Base-by-base conservation (phyloP, 2,797 vertebrate species). In the Sebastes hopkinsi region DNA sequence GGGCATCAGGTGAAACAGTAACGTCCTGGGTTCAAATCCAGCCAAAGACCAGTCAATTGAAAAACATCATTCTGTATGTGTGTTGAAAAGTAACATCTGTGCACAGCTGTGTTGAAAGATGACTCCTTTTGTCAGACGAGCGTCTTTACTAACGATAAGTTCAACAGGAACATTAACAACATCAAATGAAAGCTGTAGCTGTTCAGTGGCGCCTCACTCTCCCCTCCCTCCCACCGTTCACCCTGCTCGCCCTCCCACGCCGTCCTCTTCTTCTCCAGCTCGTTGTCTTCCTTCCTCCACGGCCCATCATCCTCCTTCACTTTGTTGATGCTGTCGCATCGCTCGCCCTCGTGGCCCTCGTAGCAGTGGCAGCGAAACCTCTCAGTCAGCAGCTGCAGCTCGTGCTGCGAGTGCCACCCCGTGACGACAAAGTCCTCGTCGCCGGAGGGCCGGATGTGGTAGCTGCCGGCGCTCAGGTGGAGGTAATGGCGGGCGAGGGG, bases 281-380 rank as follows among this genome's bases (percentile, higher is more conserved):
- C 81, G 1, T 87, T 54, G 13, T 77, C 64, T 4, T 66, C 74
- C 12, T 75, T 65, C 18, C 68, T 42, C 80, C 84, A 30, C 4
- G 80, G 75, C 29, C 25, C 72, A 9, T 91, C 91, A 6, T 94
- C 93, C 89, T 94, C 92, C 60, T 27, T 89, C 62, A 93, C 90
- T n/a, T 84, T 68, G 81, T 95, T 94, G 64, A 92, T 82, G 83
- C 89, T 93, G 87, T 95, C 91, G 23, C 96, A 96, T 36, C 11
- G 75, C 27, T 95, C 70, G 29, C 96, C 96, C 67, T 88, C 72
- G n/a, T 96, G 95, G 16, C 94, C 94, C 81, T 96, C 92, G 25
- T 97, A 98, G 85, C 96, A 97, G 77, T 96, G 96, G 75, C 96
- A 98, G 68, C 75, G 89, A 71, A 97, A 97, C 79, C 88, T 93